Conservation (phyloP, 2,113 vertebrate genomes). For the Conger conger region DNA sequence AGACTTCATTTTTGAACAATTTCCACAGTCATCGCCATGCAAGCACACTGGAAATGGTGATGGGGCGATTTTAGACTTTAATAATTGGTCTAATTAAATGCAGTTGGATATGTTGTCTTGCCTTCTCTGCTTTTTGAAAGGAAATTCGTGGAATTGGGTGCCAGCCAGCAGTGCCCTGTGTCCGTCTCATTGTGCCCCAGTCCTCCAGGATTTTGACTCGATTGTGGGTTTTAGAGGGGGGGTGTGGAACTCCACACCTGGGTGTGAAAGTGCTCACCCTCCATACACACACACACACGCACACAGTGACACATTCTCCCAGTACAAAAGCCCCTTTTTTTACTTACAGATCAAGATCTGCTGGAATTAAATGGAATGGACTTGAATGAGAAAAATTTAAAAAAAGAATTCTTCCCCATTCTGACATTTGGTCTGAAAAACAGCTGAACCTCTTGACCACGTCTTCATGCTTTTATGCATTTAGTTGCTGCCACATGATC, state of each 20-base stretch:
- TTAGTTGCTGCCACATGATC: no score
- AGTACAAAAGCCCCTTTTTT: not conserved
- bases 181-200: not conserved
- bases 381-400: not conserved
- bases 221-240: not conserved
- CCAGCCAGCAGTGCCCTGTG: no score
- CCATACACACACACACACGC: not conserved
- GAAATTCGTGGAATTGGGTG: not conserved
- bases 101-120: not conserved
- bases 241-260: slow-evolving; percentile 6
- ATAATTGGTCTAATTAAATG: not conserved
- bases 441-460: no score
- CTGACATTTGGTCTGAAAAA: no score
- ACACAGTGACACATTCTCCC: not conserved
- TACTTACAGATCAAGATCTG: not conserved
- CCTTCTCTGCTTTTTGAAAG: not conserved
- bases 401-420: no score
- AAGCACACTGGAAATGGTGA: not conserved
- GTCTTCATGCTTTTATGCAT: no score
- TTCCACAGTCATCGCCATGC: no score
- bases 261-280: not conserved
- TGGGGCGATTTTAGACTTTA: not conserved
- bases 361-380: not conserved
- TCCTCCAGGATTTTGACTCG: not conserved
- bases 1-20: not conserved